phyloP scores from a whole-genome alignment of 2,113 vertebrate genomes.

The Pongo abelii region DNA sequence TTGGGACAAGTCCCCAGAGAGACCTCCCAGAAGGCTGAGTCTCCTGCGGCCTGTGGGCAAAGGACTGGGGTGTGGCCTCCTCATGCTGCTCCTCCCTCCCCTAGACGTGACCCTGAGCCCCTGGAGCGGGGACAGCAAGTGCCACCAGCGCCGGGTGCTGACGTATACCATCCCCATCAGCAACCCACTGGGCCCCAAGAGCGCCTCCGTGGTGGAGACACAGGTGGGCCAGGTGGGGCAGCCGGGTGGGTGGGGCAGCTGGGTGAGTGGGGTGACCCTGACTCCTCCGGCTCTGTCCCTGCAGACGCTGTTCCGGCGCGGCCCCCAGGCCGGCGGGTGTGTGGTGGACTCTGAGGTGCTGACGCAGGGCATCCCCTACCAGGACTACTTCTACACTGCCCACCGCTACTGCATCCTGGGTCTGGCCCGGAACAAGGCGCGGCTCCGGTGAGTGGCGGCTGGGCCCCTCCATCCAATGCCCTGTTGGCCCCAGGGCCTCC shows the following conservation, averaged over 20 bases:
- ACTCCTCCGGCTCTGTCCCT: background rate
- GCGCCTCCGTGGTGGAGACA: constrained; percentile 91
- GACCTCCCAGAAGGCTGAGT: background rate
- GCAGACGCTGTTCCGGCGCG: constrained; percentile 80
- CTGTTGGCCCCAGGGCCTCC: background rate
- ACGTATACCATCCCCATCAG: constrained; percentile 93
- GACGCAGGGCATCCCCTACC: constrained; percentile 94
- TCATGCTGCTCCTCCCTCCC: background rate
- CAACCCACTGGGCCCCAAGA: constrained; percentile 94
- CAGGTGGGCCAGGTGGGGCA: constrained; percentile 84
- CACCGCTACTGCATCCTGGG: constrained; percentile 94
- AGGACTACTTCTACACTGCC: constrained; percentile 95
- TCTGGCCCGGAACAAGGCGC: constrained; percentile 90
- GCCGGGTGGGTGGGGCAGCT: fast-evolving
- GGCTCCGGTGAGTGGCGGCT: constrained; percentile 85
- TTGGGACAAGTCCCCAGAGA: background rate
- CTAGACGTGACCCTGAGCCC: constrained; percentile 90
- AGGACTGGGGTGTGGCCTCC: background rate
- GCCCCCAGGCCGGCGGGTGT: constrained; percentile 86
- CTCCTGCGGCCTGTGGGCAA: background rate
- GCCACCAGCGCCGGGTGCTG: constrained; percentile 88
- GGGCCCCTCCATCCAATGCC: fast-evolving
- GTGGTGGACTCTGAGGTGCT: constrained; percentile 94
- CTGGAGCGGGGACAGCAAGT: constrained; percentile 89
- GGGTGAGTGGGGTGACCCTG: fast-evolving